phyloP scores from a whole-genome alignment of 2,888 invertebrate genomes.

The Drosophila sordidula region DNA sequence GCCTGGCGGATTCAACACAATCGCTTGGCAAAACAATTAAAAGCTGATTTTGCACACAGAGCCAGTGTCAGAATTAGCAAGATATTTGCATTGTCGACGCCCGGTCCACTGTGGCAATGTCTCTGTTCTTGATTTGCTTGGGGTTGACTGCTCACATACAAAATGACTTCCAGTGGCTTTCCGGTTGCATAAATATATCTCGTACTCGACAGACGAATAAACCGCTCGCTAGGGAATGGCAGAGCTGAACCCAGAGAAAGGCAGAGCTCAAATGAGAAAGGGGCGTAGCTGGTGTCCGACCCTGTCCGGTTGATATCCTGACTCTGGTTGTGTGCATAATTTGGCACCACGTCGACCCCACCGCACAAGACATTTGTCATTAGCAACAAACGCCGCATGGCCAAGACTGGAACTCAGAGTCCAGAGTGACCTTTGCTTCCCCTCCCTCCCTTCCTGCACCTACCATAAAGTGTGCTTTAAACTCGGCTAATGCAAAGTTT shows the following conservation, averaged over 20 bases:
- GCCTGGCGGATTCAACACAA: not conserved
- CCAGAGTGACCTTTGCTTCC: conserved; percentile 18
- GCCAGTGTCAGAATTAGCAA: conserved; percentile 6
- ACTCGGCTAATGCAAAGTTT: conserved; percentile 36
- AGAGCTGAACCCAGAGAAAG: too few species aligned
- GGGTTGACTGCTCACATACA: conserved; percentile 28
- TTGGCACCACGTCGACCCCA: conserved; percentile 19
- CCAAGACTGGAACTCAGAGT: conserved; percentile 6
- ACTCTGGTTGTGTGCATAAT: conserved; percentile 45
- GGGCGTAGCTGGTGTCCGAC: not conserved
- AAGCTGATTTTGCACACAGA: conserved; percentile 14
- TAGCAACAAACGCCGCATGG: conserved; percentile 18
- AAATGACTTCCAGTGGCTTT: conserved; percentile 35
- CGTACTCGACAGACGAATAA: conserved; percentile 32
- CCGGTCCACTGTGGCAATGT: conserved; percentile 5
- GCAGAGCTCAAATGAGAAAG: too few species aligned
- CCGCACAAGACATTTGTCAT: conserved; percentile 49
- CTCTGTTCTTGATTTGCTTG: conserved; percentile 24
- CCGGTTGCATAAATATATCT: conserved; percentile 33
- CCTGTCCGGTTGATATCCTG: conserved; percentile 12
- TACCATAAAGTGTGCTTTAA: conserved; percentile 7
- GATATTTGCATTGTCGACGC: conserved; percentile 31
- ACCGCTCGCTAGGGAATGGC: conserved; percentile 25
- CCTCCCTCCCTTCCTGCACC: not conserved
- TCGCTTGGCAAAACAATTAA: conserved; percentile 19